Base-by-base conservation (phyloP, 1,140 invertebrate species). In the Chironomus tepperi region DNA sequence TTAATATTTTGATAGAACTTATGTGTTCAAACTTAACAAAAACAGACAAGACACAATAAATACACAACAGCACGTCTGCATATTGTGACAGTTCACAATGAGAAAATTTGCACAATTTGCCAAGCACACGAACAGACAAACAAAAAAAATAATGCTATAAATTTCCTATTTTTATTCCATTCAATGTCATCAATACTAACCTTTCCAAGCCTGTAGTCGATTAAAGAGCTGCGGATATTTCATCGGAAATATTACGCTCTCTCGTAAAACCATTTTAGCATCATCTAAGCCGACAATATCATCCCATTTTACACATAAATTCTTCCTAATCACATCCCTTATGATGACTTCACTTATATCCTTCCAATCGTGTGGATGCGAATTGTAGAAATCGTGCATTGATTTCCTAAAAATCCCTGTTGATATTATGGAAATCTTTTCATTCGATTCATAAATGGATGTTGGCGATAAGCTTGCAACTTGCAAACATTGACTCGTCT, bases 181-280 rank as follows among this genome's bases (percentile, higher is more conserved):
- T 34, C 24, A 34, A 5, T 34, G 24, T 34, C 24, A 34, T 57
- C 18, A 7, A 6, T 21, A 8, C 18, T 70, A 10, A 70, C 65
- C 65, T 16, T 90, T 90, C 94, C 95, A 98, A 0, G 94, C 92
- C 73, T 89, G 85, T 42, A 92, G 86, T 1, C 90, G 89, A 19
- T 85, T 87, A 80, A 98, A 98, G 7, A 97, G 83, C 74, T 91
- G 87, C 2, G 94, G 93, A 84, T 95, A 95, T 80, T 91, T 91
- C 8, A 89, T 85, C 2, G 95, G 94, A 83, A 94, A 95, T 6
- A 97, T 86, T 0, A 95, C 89, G 2, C 95, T 90, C 84, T 98
- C 95, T 84, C 94, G 91, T n/a, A 99, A 83, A 18, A 94, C 81
- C 77, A 85, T 87, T 79, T 97, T 96, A 0, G 93, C 93, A 9